Conservation (phyloP, 2,113 vertebrate species). For the Alethe castanea region DNA sequence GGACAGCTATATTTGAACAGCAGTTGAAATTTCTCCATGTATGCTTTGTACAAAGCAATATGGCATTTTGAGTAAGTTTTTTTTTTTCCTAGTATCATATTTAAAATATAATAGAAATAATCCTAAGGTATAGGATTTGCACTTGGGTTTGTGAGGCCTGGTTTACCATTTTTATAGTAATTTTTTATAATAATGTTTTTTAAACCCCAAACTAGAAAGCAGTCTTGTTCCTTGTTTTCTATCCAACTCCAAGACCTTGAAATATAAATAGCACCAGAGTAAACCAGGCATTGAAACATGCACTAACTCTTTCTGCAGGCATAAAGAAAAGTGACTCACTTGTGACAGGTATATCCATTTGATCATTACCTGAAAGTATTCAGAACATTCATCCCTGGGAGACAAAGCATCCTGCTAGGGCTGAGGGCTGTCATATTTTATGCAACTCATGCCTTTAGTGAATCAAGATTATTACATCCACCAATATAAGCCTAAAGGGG, state of each 20-base stretch:
- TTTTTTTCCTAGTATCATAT: not conserved
- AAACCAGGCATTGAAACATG: not conserved
- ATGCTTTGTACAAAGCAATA: not conserved
- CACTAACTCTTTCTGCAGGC: not conserved
- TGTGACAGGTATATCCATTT: not conserved
- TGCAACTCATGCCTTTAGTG: not conserved
- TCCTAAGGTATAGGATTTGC: not conserved
- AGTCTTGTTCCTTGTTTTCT: not conserved
- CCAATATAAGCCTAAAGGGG: not conserved
- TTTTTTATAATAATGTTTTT: not conserved
- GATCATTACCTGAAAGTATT: constrained; percentile 23
- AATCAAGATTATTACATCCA: constrained; percentile 6
- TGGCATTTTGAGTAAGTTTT: not conserved
- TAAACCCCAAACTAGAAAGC: not conserved
- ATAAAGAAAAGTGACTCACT: not conserved
- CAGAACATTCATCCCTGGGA: not conserved
- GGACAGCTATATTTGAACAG: not conserved
- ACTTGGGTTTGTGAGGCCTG: rapidly evolving
- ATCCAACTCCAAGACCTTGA: not conserved
- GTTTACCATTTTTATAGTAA: not conserved
- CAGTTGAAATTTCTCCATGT: not conserved
- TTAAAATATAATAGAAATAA: not conserved
- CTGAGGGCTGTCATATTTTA: constrained; percentile 31
- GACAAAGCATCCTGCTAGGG: not conserved
- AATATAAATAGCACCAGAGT: not conserved